A percentile compares a stretch with the other conserved stretches of the same genome.
phyloP scores from a whole-genome alignment of 2,113 vertebrate species.

The Nerophis lumbriciformis region DNA sequence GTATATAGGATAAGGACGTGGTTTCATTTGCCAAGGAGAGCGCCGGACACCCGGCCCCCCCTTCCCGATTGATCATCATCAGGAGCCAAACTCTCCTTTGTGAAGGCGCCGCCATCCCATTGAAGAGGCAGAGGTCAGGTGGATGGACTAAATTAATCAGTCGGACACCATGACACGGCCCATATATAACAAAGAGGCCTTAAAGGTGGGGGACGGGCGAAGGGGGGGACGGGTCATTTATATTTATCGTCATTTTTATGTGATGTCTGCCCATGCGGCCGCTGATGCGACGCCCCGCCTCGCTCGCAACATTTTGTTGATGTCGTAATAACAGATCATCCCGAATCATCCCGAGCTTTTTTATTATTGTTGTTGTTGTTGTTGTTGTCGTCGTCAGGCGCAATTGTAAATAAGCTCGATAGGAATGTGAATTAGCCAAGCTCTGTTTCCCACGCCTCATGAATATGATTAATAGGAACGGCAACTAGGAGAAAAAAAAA shows the following conservation, averaged over 20 bases:
- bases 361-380: slow-evolving; percentile 27
- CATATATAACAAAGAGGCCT: slow-evolving; percentile 24
- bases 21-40: slow-evolving; percentile 56
- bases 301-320: slow-evolving; percentile 28
- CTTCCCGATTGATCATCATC: slow-evolving; percentile 65
- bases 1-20: slow-evolving; percentile 47
- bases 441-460: slow-evolving; percentile 12
- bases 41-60: slow-evolving; percentile 46
- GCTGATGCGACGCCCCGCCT: slow-evolving; percentile 18
- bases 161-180: neutral
- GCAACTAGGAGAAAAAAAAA: slow-evolving; percentile 2
- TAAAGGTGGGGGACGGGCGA: slow-evolving; percentile 3
- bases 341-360: slow-evolving; percentile 22
- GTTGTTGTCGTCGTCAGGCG: slow-evolving; percentile 23
- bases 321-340: slow-evolving; percentile 42
- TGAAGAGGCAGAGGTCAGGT: slow-evolving; percentile 46
- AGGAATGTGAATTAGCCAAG: slow-evolving; percentile 35
- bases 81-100: slow-evolving; percentile 42
- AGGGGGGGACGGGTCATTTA: slow-evolving; percentile 20
- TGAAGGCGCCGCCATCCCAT: slow-evolving; percentile 42
- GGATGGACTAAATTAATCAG: slow-evolving; percentile 32
- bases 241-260: slow-evolving; percentile 22
- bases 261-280: slow-evolving; percentile 17
- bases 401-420: slow-evolving; percentile 35
- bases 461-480: slow-evolving; percentile 30